These are phyloP conservation scores for Lamprotornis superbus DNA, from an alignment of 2,113 vertebrate species.

Conservation along the genomic window DNA sequence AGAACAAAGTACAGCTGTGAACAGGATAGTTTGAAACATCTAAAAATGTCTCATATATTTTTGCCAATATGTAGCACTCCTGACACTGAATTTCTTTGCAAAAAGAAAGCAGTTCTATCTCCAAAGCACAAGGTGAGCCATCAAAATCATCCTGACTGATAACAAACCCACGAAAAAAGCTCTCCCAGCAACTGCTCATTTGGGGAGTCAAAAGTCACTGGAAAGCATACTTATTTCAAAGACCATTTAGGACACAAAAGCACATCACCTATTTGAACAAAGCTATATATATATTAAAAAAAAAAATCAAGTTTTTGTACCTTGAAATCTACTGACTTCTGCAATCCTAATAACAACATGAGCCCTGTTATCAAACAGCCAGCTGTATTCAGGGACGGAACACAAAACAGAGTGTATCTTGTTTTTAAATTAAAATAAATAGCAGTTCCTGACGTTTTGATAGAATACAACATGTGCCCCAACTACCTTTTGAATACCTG, in stretches of 20 bases:
- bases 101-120: background rate
- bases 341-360: background rate
- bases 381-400: background rate
- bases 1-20: background rate
- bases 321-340: background rate
- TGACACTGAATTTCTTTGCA: background rate
- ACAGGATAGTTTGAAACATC: background rate
- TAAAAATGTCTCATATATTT: background rate
- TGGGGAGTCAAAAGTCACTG: background rate
- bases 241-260: background rate
- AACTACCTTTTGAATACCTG: background rate
- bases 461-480: background rate
- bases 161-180: background rate
- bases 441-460: background rate
- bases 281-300: background rate
- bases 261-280: background rate
- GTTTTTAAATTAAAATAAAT: background rate
- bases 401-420: background rate
- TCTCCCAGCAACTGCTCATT: background rate
- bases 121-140: background rate
- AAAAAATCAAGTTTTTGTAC: background rate
- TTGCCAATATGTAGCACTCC: background rate
- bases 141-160: background rate
- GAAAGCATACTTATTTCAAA: background rate
- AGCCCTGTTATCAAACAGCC: background rate